Base-by-base conservation (phyloP, 2,888 invertebrate species). In the Boloria selene region DNA sequence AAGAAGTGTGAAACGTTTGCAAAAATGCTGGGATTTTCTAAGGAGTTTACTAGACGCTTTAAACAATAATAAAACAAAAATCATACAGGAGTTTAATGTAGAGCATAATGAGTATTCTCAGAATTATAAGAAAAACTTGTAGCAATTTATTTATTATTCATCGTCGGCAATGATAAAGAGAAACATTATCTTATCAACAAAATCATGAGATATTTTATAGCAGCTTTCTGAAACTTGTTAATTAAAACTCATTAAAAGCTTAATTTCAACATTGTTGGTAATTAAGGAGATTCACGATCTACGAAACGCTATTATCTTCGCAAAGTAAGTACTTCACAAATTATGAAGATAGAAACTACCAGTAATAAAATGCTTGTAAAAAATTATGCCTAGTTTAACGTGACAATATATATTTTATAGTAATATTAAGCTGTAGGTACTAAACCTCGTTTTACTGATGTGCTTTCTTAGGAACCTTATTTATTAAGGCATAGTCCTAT, bases 251-350 rank as follows among this genome's bases (percentile, higher is more conserved):
- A 87, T 88, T 89, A 86, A 86, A 86, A 86, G 87, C 87, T 86
- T 87, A 87, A 88, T 88, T 88, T 88, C 82, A 82, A 87, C 87
- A 88, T 86, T 86, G 88, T 84, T 86, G 87, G 87, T 84, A 88
- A 88, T 90, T 90, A 90, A 88, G 87, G 87, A 90, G 87, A 90
- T 89, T 89, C 87, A 88, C 84, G 87, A 86, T 87, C 87, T 84
- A 82, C 82, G 82, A 84, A 69, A 85, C 83, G 83, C 81, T 87
- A 84, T 87, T 87, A 88, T 87, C 84, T 87, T 83, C 79, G 77
- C 79, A 76, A 79, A 85, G 82, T 79, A 79, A 83, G 74, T 76
- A 75, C 84, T 85, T 84, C 78, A 79, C 77, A 79, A 88, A 84
- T 83, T 86, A 86, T 85, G 83, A 83, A 86, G 83, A 83, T 81